Conservation (phyloP, 1,140 invertebrate species). For the Psix sp. region DNA sequence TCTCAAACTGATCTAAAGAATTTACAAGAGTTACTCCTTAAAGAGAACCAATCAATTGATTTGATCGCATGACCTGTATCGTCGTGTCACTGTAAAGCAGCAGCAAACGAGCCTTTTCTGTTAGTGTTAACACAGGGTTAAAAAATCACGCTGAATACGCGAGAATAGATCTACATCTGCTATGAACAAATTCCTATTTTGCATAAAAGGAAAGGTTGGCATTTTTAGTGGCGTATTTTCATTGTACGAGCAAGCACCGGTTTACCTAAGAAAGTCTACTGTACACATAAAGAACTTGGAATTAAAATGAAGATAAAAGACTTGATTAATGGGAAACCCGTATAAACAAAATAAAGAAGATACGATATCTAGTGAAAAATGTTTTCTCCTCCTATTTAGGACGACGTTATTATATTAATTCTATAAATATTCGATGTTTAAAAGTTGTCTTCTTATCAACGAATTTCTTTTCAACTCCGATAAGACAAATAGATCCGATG, state of each 20-base stretch:
- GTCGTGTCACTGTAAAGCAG: slow-evolving; percentile 37
- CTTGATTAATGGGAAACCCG: slow-evolving; percentile 18
- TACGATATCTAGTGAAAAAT: too few relatives aligned
- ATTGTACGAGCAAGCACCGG: slow-evolving; percentile 24
- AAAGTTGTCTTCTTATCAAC: too few relatives aligned
- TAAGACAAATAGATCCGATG: too few relatives aligned
- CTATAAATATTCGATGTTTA: too few relatives aligned
- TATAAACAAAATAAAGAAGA: slow-evolving; percentile 8
- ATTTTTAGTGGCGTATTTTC: slow-evolving; percentile 51
- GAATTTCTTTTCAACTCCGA: too few relatives aligned
- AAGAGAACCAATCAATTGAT: slow-evolving; percentile 55
- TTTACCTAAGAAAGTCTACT: slow-evolving; percentile 20
- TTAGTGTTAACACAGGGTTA: slow-evolving; percentile 27
- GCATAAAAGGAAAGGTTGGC: slow-evolving; percentile 34
- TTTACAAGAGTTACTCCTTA: slow-evolving; percentile 35
- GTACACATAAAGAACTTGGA: slow-evolving; percentile 9
- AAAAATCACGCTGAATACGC: slow-evolving; percentile 22
- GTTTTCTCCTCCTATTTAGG: too few relatives aligned
- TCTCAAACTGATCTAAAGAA: slow-evolving; percentile 46
- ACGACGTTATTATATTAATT: too few relatives aligned
- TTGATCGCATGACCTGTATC: slow-evolving; percentile 46
- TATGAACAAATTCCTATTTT: slow-evolving; percentile 40
- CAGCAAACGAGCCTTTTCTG: slow-evolving; percentile 27
- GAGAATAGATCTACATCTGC: slow-evolving; percentile 17
- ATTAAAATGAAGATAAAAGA: slow-evolving; percentile 29